These are phyloP conservation scores for Malurus alboscapulatus DNA, from an alignment of 2,113 vertebrate species.

Conservation along the genomic window DNA sequence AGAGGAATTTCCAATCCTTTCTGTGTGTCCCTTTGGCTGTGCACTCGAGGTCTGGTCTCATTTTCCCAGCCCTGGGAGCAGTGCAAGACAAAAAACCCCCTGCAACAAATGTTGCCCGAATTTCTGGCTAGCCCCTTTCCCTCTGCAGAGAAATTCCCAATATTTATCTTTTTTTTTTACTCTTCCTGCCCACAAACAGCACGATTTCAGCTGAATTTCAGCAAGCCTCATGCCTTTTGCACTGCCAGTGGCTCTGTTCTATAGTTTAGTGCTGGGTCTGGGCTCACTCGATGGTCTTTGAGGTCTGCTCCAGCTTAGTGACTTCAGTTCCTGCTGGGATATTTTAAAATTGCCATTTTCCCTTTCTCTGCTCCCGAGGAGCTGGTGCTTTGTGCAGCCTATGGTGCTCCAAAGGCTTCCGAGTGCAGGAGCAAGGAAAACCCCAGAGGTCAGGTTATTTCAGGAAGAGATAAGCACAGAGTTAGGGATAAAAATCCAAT, in stretches of 20 bases:
- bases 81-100: background rate
- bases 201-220: background rate
- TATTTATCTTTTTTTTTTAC: background rate
- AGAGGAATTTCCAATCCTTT: background rate
- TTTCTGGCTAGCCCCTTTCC: background rate
- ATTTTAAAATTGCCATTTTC: background rate
- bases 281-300: rapidly evolving
- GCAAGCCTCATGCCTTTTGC: background rate
- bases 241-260: background rate
- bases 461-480: background rate
- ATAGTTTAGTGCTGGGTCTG: background rate
- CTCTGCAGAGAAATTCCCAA: background rate
- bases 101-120: no score
- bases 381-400: background rate
- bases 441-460: background rate
- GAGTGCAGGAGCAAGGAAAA: background rate
- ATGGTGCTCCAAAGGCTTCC: background rate
- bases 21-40: no score
- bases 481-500: background rate
- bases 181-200: background rate
- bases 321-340: background rate
- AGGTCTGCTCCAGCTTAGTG: background rate
- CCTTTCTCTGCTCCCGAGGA: background rate
- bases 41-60: no score
- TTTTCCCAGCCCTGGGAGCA: background rate